phyloP scores from a whole-genome alignment of 2,888 invertebrate genomes.

The Cerastis rubricosa region DNA sequence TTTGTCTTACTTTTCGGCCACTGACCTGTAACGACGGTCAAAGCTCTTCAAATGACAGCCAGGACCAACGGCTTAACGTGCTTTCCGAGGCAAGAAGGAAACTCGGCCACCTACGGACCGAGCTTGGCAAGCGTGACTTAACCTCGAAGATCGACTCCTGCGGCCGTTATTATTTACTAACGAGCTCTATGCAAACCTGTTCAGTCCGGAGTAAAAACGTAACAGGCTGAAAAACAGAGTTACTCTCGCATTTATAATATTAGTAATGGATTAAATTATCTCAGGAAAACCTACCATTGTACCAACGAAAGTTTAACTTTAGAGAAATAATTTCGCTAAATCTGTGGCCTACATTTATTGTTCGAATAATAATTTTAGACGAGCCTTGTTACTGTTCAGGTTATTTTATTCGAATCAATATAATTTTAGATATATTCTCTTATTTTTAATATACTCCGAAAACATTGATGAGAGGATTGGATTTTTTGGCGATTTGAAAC shows the following conservation, averaged over 20 bases:
- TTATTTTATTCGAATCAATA: conserved; percentile 36
- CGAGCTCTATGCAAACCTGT: not conserved
- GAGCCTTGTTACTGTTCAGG: conserved; percentile 13
- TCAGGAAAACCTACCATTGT: not conserved
- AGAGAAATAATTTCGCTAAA: conserved; percentile 25
- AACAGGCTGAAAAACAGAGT: not conserved
- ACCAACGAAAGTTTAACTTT: not conserved
- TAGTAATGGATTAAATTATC: conserved; percentile 1
- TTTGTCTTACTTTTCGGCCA: too few relatives aligned
- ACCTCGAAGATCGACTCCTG: too few relatives aligned
- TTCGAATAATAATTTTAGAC: conserved; percentile 20
- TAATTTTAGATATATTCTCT: conserved; percentile 28
- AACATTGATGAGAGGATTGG: conserved; percentile 70
- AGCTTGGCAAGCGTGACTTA: too few relatives aligned
- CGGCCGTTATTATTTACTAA: too few relatives aligned
- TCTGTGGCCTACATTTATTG: conserved; percentile 20
- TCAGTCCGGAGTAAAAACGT: not conserved
- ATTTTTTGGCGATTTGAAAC: conserved; percentile 58
- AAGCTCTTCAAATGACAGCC: too few relatives aligned
- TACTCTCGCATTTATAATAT: not conserved
- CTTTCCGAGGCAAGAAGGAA: too few relatives aligned
- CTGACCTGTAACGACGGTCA: too few relatives aligned
- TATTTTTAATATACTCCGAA: conserved; percentile 66
- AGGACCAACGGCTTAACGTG: too few relatives aligned
- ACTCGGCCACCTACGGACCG: too few relatives aligned